Base-by-base conservation (phyloP, 2,797 vertebrate genomes). In the Hephaestus fuliginosus region DNA sequence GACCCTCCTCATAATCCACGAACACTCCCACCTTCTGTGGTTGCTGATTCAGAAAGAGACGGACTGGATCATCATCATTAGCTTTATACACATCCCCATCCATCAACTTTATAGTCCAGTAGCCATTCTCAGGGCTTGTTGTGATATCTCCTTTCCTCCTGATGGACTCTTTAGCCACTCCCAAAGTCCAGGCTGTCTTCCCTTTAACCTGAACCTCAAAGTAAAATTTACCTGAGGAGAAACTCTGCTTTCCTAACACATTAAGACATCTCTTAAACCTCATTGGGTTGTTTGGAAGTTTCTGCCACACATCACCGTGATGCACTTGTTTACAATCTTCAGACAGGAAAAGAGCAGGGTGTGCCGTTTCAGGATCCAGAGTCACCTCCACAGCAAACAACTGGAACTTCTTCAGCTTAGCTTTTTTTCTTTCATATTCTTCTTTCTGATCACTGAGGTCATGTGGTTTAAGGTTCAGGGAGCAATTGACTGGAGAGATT, bases 131-230 rank as follows among this genome's bases (percentile, higher is more conserved):
- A 2, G 69, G 56, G 20, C 14, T n/a, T 4, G n/a, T 25, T 7
- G 17, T 36, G 4, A 44, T 18, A 0, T 0, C 3, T 14, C 8
- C 13, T 7, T 71, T 71, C 13, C 44, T 49, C 14, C 5, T 4
- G 0, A 71, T 49, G 0, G 28, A 51, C 15, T 46, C 62, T 48
- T 7, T 64, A 15, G 62, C 62, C 25, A 51, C 46, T 51, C 46
- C 46, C 2, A 66, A 0, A 0, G 30, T 15, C 46, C 46, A 66
- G 2, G 1, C 18, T 2, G 28, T 51, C 28, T 66, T 66, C 7
- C 20, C 65, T 41, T 13, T 25, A 14, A 67, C 49, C 65, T 53
- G 49, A 15, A 68, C 65, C 17, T 66, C 64, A 14, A 7, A 66
- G 18, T 66, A 66, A 52, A 66, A 66, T 20, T 0, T 51, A 14